Evolutionary conservation across 2,797 vertebrate species (phyloP), one percentile per base, ranked within the genome.

Genomic region (Danio choprae): DNA sequence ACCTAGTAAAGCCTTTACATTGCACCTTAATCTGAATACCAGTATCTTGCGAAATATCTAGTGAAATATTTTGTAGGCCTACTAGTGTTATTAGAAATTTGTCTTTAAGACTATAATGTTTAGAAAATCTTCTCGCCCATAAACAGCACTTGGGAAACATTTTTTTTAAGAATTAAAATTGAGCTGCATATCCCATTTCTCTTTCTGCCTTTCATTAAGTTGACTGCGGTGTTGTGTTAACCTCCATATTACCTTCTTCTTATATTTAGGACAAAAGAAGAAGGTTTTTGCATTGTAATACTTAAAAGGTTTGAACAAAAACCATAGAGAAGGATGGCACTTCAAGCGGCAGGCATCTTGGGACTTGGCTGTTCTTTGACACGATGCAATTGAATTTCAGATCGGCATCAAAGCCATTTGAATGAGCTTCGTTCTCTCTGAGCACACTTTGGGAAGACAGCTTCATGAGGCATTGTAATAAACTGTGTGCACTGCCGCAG

Each of bases 341-440:
- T 71, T 51, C 53, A 68, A 43, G 70, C 22, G 29, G 41, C 36
- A 78, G 59, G n/a, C 56, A 55, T 56, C 43, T 60, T 15, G 55
- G 55, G 55, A 64, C 46, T 20, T 55, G 55, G 74, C 64, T 43
- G 62, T n/a, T 80, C 55, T 74, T 68, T 70, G 60, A 77, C 63
- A 76, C 50, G 60, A 77, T 41, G 59, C 68, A 51, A 68, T 59
- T 74, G 73, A 62, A 77, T 81, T 80, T 77, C 20, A 72, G 60
- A 81, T 69, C 48, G 16, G 53, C 70, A 65, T 81, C 36, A 41
- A 69, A 64, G 18, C 5, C 51, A 62, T 80, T 51, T 67, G 44
- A 72, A 74, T 6, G 55, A 22, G 38, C 38, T 13, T 69, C 15
- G n/a, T 69, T 78, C 44, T 53, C 63, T 41, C 68, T 50, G 56